Evolutionary conservation across 2,888 invertebrate genomes (phyloP).

Genomic region (Adela reaumurella): DNA sequence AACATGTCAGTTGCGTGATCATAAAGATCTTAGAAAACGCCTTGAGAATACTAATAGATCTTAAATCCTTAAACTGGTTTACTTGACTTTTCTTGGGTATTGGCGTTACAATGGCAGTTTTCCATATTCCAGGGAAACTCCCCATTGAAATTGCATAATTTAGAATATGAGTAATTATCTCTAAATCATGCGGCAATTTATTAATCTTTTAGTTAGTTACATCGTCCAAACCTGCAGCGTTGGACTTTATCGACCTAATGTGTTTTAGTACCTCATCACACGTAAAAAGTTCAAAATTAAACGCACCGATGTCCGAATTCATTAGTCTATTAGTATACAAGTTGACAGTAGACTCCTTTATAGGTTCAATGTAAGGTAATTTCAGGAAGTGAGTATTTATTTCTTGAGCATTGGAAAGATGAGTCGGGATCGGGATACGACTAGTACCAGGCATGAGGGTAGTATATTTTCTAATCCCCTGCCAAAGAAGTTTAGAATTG

Average conservation of each 20-base stretch:
- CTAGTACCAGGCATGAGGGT: neutral
- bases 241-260: constrained; percentile 7
- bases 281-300: neutral
- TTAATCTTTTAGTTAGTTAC: constrained; percentile 9
- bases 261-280: constrained; percentile 6
- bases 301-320: neutral
- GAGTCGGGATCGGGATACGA: neutral
- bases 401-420: constrained; percentile 2
- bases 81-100: constrained; percentile 8
- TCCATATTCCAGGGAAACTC: constrained; percentile 8
- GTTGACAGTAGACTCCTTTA: neutral
- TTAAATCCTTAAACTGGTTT: constrained; percentile 9
- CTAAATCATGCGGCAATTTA: constrained; percentile 6
- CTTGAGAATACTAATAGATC: neutral
- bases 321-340: neutral
- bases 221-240: constrained; percentile 8
- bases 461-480: constrained; percentile 2
- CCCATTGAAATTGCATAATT: constrained; percentile 7
- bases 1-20: neutral
- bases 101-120: constrained; percentile 8
- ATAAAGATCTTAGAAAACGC: neutral
- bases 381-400: constrained; percentile 3
- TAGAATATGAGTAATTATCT: constrained; percentile 8
- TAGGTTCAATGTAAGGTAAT: neutral
- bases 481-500: constrained; percentile 7